A percentile compares a stretch with the other conserved stretches of the same genome.
Evolutionary conservation across 2,113 vertebrate species (phyloP).

Genomic region (Ovibos moschatus): DNA sequence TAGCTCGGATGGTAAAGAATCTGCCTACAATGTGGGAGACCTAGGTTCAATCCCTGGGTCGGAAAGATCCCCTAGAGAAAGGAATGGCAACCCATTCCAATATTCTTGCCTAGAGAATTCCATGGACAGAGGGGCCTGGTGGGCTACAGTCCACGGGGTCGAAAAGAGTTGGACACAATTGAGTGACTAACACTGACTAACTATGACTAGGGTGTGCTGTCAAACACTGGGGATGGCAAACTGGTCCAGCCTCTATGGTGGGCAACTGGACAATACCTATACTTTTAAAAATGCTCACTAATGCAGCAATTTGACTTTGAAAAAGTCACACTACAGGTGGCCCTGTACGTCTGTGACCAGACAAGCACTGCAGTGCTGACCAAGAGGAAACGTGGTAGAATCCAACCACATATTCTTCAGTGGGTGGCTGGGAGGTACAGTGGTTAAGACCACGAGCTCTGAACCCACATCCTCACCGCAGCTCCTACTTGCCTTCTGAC

Average conservation of each 20-base stretch:
- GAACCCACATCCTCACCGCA: background rate
- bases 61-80: background rate
- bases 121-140: background rate
- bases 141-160: background rate
- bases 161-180: background rate
- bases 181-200: background rate
- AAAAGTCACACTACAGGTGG: background rate
- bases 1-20: background rate
- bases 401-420: background rate
- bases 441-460: background rate
- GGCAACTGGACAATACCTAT: background rate
- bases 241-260: background rate
- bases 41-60: background rate
- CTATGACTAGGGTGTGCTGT: background rate
- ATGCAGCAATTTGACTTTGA: background rate
- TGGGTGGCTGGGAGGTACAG: background rate
- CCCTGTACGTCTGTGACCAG: background rate
- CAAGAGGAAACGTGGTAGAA: background rate
- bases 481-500: background rate
- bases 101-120: background rate
- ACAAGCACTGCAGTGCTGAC: background rate
- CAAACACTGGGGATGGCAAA: background rate
- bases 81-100: background rate
- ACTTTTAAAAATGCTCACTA: background rate
- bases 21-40: background rate